A percentile compares a stretch with the other conserved stretches of the same genome.
Evolutionary conservation across 2,113 vertebrate species (phyloP).

Genomic region (Chroicocephalus ridibundus): DNA sequence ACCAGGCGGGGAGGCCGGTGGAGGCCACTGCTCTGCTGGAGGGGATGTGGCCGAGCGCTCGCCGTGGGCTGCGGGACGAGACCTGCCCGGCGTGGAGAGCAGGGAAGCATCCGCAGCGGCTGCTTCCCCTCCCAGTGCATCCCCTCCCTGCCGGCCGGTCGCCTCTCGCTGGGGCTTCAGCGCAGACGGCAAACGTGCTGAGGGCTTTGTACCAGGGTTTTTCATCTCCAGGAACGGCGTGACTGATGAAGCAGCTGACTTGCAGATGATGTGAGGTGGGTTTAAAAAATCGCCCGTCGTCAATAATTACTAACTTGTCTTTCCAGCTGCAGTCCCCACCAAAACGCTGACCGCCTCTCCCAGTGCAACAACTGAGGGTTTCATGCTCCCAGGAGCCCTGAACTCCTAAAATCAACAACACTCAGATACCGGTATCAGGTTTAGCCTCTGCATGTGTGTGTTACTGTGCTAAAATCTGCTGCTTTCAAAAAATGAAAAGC

Average conservation of each 20-base stretch:
- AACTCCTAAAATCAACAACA: not conserved
- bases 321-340: not conserved
- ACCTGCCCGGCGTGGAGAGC: accelerated
- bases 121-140: accelerated
- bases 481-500: not conserved
- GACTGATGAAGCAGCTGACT: not conserved
- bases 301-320: not conserved
- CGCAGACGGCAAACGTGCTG: accelerated
- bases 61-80: not conserved
- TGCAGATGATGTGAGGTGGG: not conserved
- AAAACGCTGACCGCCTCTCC: not conserved
- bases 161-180: too few species aligned
- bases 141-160: accelerated
- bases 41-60: not conserved
- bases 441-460: too few species aligned
- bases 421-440: not conserved
- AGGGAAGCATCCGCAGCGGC: accelerated
- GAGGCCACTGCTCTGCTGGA: not conserved
- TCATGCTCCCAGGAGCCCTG: not conserved
- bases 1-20: not conserved
- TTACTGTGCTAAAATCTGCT: not conserved
- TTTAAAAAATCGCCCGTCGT: accelerated
- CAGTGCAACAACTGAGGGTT: not conserved
- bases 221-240: accelerated
- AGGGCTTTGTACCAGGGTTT: not conserved